These are phyloP conservation scores for Drosophila nr. fundita DNA, from an alignment of 2,888 invertebrate species.

Conservation along the genomic window DNA sequence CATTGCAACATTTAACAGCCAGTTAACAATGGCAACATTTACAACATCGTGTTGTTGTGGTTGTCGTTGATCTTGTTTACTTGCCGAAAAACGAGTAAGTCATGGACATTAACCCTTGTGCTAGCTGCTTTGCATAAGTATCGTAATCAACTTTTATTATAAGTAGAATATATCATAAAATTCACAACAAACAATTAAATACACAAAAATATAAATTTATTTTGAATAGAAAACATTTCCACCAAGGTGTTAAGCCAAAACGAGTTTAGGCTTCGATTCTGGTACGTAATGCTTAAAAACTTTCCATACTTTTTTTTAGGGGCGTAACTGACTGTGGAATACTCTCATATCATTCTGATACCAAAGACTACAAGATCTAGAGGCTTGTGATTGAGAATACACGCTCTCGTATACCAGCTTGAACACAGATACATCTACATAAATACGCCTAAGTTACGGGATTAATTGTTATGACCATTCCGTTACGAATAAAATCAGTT, in stretches of 20 bases:
- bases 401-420: not conserved
- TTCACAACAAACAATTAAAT: not conserved
- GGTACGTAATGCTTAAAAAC: not conserved
- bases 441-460: not conserved
- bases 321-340: not conserved
- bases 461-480: not conserved
- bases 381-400: not conserved
- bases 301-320: not conserved
- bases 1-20: slow-evolving; percentile 70
- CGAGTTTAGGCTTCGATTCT: not conserved
- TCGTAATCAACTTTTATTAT: not conserved
- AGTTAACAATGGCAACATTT: slow-evolving; percentile 38
- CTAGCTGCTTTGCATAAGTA: not conserved
- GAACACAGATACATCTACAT: not conserved
- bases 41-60: slow-evolving; percentile 21
- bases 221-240: not conserved
- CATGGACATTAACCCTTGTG: slow-evolving; percentile 60
- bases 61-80: slow-evolving; percentile 56
- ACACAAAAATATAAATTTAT: not conserved
- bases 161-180: not conserved
- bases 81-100: slow-evolving; percentile 50
- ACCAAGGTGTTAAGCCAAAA: not conserved
- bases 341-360: not conserved
- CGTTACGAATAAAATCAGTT: not conserved
- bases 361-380: not conserved